Percentiles rank a stretch among this genome's conserved stretches.
Conservation (phyloP, 2,113 vertebrate species). For the Hyperopisus bebe region DNA sequence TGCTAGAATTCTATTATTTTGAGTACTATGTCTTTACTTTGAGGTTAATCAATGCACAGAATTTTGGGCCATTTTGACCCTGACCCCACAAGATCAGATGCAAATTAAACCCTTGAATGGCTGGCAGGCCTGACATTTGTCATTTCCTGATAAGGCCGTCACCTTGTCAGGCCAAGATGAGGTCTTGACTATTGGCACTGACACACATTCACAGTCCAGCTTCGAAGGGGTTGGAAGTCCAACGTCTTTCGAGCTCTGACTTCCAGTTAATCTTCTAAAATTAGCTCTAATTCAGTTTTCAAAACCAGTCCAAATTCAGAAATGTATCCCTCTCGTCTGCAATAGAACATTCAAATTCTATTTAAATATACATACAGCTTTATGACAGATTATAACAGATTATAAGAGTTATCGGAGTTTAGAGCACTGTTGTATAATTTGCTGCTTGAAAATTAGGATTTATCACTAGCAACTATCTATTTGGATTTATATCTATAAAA, state of each 20-base stretch:
- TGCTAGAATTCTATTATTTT: not conserved
- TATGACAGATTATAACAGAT: not conserved
- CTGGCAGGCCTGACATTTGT: not conserved
- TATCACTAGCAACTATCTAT: not conserved
- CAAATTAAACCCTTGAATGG: not conserved
- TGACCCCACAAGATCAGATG: not conserved
- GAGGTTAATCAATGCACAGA: not conserved
- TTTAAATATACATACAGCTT: not conserved
- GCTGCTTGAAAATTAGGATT: not conserved
- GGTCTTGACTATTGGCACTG: not conserved
- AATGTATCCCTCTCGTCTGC: not conserved
- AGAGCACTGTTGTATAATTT: not conserved
- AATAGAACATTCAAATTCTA: not conserved
- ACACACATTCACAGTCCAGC: not conserved
- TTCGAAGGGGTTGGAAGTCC: not conserved
- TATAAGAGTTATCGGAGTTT: not conserved
- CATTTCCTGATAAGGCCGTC: not conserved
- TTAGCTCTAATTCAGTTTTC: not conserved
- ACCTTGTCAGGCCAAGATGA: not conserved
- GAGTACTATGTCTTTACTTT: not conserved
- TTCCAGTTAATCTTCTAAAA: not conserved
- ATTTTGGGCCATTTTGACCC: not conserved
- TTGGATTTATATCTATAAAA: not conserved
- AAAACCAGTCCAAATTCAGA: not conserved
- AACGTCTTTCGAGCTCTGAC: not conserved